A percentile compares a stretch with the other conserved stretches of the same genome.
Conservation (phyloP, 2,888 invertebrate genomes). For the Pilophorus perplexus region DNA sequence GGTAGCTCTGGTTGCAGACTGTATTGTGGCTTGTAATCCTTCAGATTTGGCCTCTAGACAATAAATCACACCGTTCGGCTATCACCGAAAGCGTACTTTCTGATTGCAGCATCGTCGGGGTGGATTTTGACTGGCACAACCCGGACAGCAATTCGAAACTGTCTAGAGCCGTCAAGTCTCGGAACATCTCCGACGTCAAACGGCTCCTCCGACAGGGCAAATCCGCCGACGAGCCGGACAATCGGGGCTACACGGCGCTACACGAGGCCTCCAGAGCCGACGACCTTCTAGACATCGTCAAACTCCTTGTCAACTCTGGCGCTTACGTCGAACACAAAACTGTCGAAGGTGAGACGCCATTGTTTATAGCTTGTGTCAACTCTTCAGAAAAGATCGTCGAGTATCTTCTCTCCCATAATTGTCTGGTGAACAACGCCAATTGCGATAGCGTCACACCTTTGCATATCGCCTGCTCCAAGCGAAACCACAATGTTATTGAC, state of each 20-base stretch:
- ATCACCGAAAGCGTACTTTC: too few relatives aligned
- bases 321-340: conserved; percentile 43
- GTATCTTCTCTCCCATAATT: conserved; percentile 16
- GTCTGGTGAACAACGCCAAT: conserved; percentile 38
- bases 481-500: conserved; percentile 30
- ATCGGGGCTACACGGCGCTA: conserved; percentile 58
- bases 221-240: conserved; percentile 56
- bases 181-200: conserved; percentile 53
- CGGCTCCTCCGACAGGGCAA: conserved; percentile 53
- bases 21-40: too few relatives aligned
- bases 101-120: conserved; percentile 47
- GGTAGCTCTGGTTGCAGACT: too few relatives aligned
- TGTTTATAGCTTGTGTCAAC: conserved; percentile 30
- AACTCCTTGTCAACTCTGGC: conserved; percentile 35
- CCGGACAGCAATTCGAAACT: conserved; percentile 56
- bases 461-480: conserved; percentile 40
- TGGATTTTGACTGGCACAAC: conserved; percentile 59
- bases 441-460: conserved; percentile 42
- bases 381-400: conserved; percentile 27
- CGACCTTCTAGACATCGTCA: conserved; percentile 22
- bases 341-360: conserved; percentile 42
- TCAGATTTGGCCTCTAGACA: too few relatives aligned
- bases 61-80: too few relatives aligned
- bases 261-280: conserved; percentile 57
- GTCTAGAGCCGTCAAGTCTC: conserved; percentile 55